Conservation (phyloP, 2,888 invertebrate genomes). For the Branchellion lobata region DNA sequence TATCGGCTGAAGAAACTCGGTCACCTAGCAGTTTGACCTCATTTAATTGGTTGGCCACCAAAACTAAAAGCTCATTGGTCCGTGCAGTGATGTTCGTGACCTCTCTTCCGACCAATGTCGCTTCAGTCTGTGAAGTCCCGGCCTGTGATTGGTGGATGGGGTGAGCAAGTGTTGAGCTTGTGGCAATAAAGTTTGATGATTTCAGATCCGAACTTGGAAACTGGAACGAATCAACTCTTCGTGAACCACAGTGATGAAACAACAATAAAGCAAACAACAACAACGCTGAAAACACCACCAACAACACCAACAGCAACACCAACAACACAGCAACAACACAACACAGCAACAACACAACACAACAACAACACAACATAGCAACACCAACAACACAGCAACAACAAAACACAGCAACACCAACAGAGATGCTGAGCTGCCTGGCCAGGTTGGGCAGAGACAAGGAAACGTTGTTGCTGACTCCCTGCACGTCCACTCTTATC, state of each 20-base stretch:
- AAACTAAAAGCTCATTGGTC: constrained; percentile 27
- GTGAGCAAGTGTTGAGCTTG: neutral
- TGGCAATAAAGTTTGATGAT: neutral
- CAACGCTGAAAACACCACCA: neutral
- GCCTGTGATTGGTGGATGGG: neutral
- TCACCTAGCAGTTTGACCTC: constrained; percentile 1
- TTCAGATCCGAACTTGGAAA: too few species aligned
- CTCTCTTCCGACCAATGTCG: neutral
- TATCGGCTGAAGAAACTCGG: constrained; percentile 31
- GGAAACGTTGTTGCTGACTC: constrained; percentile 4
- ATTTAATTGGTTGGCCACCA: neutral
- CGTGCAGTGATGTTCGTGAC: neutral
- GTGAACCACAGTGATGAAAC: too few species aligned
- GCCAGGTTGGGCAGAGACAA: constrained; percentile 23
- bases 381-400: neutral
- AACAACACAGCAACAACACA: neutral
- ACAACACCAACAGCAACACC: too few species aligned
- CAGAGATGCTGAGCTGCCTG: neutral
- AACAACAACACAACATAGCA: neutral
- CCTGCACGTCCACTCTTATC: constrained; percentile 7
- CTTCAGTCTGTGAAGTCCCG: neutral
- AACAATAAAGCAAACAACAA: neutral
- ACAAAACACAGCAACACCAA: neutral
- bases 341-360: neutral
- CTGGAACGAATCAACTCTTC: too few species aligned